These are phyloP conservation scores for Aptenodytes patagonicus DNA, from an alignment of 2,113 vertebrate genomes.

Conservation along the genomic window DNA sequence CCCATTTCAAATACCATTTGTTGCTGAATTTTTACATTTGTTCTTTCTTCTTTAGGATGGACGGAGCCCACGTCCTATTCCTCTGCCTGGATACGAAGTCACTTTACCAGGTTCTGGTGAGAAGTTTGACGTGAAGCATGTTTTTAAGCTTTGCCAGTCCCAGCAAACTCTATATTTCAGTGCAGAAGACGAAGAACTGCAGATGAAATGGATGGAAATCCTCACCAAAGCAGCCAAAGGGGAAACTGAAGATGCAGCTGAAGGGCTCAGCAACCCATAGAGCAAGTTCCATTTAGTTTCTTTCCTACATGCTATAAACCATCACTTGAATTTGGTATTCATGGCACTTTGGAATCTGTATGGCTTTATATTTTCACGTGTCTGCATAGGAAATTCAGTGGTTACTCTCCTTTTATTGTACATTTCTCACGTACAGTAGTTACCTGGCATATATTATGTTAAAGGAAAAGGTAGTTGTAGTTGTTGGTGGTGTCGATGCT, in stretches of 20 bases:
- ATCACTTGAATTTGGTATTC: constrained; percentile 85
- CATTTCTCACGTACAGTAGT: constrained; percentile 55
- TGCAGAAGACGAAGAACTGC: constrained; percentile 79
- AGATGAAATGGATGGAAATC: constrained; percentile 82
- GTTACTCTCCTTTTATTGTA: constrained; percentile 45
- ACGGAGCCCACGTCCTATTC: constrained; percentile 66
- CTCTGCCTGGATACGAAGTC: constrained; percentile 82
- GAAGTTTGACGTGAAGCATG: constrained; percentile 73
- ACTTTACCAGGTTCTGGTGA: constrained; percentile 64
- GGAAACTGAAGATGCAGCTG: constrained; percentile 56
- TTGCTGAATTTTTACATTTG: not conserved
- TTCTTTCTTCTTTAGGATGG: constrained; percentile 72
- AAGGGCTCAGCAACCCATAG: constrained; percentile 67
- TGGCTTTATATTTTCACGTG: constrained; percentile 70
- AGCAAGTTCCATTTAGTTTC: constrained; percentile 16
- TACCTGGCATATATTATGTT: constrained; percentile 44
- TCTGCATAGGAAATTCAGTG: constrained; percentile 51
- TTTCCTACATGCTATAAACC: constrained; percentile 71
- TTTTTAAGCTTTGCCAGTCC: constrained; percentile 80
- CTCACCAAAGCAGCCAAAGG: constrained; percentile 77
- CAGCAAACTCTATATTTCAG: constrained; percentile 83
- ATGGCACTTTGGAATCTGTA: constrained; percentile 83
- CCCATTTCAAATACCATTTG: accelerated
- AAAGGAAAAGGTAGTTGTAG: constrained; percentile 55
- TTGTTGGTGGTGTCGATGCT: constrained; percentile 44